Base-by-base conservation (phyloP, 2,888 invertebrate species). In the Cataglyphis albicans region DNA sequence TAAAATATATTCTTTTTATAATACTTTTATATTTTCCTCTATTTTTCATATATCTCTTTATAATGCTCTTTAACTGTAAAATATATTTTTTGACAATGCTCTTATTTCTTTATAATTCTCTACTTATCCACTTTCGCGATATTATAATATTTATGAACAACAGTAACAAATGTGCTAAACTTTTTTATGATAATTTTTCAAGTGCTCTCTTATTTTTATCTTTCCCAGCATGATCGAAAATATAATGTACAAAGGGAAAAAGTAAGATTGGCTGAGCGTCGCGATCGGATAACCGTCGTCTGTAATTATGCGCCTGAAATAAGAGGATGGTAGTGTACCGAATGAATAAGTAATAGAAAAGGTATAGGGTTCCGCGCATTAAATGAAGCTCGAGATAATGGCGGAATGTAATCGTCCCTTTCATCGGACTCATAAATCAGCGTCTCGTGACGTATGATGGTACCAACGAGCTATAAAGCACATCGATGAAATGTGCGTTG, bases 311-410 rank as follows among this genome's bases (percentile, higher is more conserved):
- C 70, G 70, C 18, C 70, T 70, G 78, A 80, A 80, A 80, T 80
- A 80, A 80, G 35, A 80, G 35, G 78, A 80, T 44, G 59, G 41
- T 78, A 44, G 70, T 44, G 70, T 59, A 59, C 44, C 78, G 78
- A 70, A 80, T 80, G 78, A 80, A 80, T 80, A 80, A 80, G 78
- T 80, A 80, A 80, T 80, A 80, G 78, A 80, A 80, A 80, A 80
- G 78, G 44, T 70, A 80, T 70, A 70, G 70, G 78, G 78, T 61
- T 35, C 59, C 70, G 78, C 59, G 68, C 59, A 70, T 80, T 70
- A 80, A 80, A 70, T 61, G 70, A 80, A 80, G 78, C 70, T 18
- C 35, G 70, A 21, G 59, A 80, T 80, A 80, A 80, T 80, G 70
- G 59, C 70, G 70, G 78, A 80, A 80, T 80, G 78, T 80, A 80